A percentile compares a stretch with the other conserved stretches of the same genome.
phyloP scores from a whole-genome alignment of 1,140 invertebrate genomes.

The Patella vulgata region DNA sequence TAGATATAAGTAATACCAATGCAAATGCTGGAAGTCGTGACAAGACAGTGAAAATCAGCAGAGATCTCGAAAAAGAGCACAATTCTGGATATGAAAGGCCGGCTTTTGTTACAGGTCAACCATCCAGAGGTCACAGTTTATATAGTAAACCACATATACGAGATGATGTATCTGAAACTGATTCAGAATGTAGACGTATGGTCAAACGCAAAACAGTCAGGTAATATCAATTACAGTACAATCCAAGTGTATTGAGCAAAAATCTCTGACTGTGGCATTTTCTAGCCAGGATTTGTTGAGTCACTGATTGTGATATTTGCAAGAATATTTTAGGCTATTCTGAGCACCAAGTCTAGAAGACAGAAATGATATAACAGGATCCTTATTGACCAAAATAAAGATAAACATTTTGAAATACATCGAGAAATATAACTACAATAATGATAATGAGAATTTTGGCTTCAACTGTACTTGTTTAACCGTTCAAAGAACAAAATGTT shows the following conservation, averaged over 20 bases:
- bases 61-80: no score
- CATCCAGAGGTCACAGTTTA: no score
- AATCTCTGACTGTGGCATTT: background rate
- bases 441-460: no score
- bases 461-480: no score
- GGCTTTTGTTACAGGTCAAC: no score
- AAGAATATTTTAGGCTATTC: background rate
- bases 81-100: no score
- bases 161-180: slow-evolving; percentile 53
- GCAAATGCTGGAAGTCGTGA: no score
- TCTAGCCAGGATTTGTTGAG: background rate
- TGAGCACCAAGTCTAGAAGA: background rate
- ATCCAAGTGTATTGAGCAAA: background rate
- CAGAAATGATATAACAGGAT: background rate
- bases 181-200: slow-evolving; percentile 41
- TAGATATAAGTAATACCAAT: no score
- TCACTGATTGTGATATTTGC: background rate
- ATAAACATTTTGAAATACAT: no score
- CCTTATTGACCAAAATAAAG: background rate
- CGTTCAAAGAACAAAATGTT: no score
- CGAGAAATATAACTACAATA: no score
- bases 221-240: slow-evolving; percentile 20
- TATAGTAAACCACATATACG: slow-evolving; percentile 13
- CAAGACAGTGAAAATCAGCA: no score
- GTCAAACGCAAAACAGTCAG: slow-evolving; percentile 53